Evolutionary conservation across 2,113 vertebrate genomes (phyloP), one percentile per base, ranked within the genome.

Genomic region (Crypturellus undulatus): DNA sequence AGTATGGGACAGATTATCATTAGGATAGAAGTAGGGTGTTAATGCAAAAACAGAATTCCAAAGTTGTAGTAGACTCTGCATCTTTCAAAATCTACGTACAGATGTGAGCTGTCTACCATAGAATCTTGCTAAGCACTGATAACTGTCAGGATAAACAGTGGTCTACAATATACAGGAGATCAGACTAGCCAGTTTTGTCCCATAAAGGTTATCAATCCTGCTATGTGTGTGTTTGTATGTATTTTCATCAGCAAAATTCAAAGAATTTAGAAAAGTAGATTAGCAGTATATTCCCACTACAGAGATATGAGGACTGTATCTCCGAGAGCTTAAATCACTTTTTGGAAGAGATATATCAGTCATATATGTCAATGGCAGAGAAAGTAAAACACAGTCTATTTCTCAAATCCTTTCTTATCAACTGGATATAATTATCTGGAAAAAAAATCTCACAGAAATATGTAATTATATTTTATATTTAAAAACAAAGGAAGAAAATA

Each of bases 1-100:
- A 72, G 12, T 82, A 62, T 45, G 80, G 93, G 78, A 87, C 26
- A 76, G 70, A 91, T 92, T 91, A 93, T 68, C 89, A 94, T 79
- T 0, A 1, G 47, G 47, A 34, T 81, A 60, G 42, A 93, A 93
- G 18, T 51, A 60, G 38, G 26, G 34, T 89, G 70, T 87, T 92
- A 87, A 36, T 43, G 80, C 67, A 62, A 78, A 54, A 89, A 70
- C 15, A 87, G 87, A 82, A 6, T 89, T 93, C 49, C 62, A 84
- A 86, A 47, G 62, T 26, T 80, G 47, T 13, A 26, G 60, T 71
- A 84, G 65, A 69, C 84, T 79, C 70, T 1, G 0, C 0, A 0
- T 76, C 73, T 67, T 94, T 92, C 24, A 7, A 82, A 87, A 52
- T 65, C 52, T 30, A 90, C 36, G 54, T 79, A 40, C 60, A 88